A percentile compares a stretch with the other conserved stretches of the same genome.
Evolutionary conservation across 30 jellyfish, hydroid and myxozoan species (phyloP).

Genomic region (Aurelia aurita complex sp. Pacific): DNA sequence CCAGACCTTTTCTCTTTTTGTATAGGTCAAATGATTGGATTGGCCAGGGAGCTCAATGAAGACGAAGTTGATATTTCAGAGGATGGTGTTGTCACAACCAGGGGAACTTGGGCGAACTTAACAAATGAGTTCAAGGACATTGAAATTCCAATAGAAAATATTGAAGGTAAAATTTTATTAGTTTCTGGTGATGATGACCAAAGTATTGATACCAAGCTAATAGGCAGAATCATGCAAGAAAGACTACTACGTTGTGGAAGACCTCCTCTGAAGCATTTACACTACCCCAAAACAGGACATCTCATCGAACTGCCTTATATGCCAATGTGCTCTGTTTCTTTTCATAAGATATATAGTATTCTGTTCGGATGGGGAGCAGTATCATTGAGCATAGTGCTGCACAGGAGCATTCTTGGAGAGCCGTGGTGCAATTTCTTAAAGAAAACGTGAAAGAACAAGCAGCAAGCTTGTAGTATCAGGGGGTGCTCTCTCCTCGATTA

Average conservation of each 20-base stretch:
- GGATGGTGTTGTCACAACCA: neutral
- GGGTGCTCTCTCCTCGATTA: too few relatives aligned
- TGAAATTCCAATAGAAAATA: slow-evolving; percentile 50
- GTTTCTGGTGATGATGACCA: slow-evolving; percentile 48
- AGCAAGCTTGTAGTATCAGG: neutral
- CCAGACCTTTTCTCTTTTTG: too few relatives aligned
- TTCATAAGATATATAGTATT: neutral
- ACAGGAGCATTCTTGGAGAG: slow-evolving; percentile 78
- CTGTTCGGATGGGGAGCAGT: slow-evolving; percentile 61
- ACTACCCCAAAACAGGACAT: slow-evolving; percentile 80
- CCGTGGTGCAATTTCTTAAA: slow-evolving; percentile 30
- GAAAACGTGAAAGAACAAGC: slow-evolving; percentile 8
- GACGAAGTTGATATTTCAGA: neutral
- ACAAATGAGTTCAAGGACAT: neutral
- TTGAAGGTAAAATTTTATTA: slow-evolving; percentile 22
- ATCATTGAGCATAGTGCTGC: slow-evolving; percentile 65
- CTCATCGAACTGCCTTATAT: slow-evolving; percentile 78
- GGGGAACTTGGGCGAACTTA: neutral
- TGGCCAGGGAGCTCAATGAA: neutral
- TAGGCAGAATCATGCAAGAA: slow-evolving; percentile 18
- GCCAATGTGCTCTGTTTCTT: slow-evolving; percentile 66
- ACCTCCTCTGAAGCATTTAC: slow-evolving; percentile 5
- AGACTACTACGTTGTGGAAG: neutral
- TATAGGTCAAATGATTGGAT: slow-evolving; percentile 1
- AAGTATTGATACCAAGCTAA: neutral